Evolutionary conservation across 2,797 vertebrate species (phyloP), one percentile per base, ranked within the genome.

Genomic region (Paedocypris micromegethes): DNA sequence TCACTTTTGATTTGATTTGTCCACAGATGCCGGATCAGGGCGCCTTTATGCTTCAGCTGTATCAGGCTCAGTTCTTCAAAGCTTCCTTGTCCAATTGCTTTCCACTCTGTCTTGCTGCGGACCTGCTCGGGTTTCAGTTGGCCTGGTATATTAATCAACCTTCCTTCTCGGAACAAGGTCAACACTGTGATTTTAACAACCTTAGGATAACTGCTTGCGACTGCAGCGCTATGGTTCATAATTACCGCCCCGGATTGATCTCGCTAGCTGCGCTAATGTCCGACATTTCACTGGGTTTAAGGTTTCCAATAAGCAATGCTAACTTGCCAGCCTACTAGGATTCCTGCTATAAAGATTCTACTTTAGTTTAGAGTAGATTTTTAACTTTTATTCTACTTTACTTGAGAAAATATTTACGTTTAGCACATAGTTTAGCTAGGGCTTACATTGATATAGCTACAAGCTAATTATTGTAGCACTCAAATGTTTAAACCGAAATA

Each of bases 31-130:
- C 52, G 66, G 68, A 50, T 73, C 66, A 23, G 6, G 5, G 9
- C 54, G 58, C 68, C 60, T 62, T 72, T 72, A 70, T 58, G 64
- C 69, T 76, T 79, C 66, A 79, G 73, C 71, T 76, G 59, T 79
- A 77, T 79, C 78, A 64, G 56, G 73, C 77, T 77, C 47, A 67
- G 58, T 9, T 60, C 68, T 74, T 79, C 76, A 79, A 77, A 79
- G 74, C 45, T 44, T 46, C 44, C 46, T 39, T 52, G 60, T 69
- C 61, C 59, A 74, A 72, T 70, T 65, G 43, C 58, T 58, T 53
- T 53, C 39, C 68, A 44, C 52, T 61, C n/a, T 46, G 48, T 66
- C 62, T 66, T 53, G 40, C 48, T 69, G 43, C 62, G 66, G 62
- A 58, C 54, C 56, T 63, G 43, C 62, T 78, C 58, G 64, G 62